phyloP scores from a whole-genome alignment of 2,797 vertebrate species.

The Nannoperca obscura region DNA sequence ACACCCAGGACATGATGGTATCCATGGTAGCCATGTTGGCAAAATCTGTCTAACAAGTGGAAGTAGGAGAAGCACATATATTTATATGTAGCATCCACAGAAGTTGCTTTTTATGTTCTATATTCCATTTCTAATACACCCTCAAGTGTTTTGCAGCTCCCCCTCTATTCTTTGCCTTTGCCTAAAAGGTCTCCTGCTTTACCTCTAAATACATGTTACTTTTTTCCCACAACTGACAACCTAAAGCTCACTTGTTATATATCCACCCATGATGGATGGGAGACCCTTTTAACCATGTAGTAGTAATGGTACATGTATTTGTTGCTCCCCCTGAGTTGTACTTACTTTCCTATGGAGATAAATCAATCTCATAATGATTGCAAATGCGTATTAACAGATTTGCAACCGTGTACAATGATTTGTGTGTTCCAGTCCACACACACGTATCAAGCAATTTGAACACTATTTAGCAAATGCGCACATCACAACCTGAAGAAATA shows the following conservation, averaged over 20 bases:
- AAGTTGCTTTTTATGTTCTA: background rate
- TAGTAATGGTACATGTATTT: slow-evolving; percentile 23
- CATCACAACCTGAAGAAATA: too few relatives aligned
- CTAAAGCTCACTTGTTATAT: slow-evolving; percentile 17
- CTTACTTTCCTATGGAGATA: slow-evolving; percentile 37
- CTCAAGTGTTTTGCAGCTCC: background rate
- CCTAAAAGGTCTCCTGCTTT: background rate
- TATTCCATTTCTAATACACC: background rate
- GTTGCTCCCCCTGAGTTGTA: slow-evolving; percentile 14
- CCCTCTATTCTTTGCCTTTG: background rate
- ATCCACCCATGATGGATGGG: slow-evolving; percentile 22
- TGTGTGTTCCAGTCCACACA: too few relatives aligned
- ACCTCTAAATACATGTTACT: background rate
- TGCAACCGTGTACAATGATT: too few relatives aligned
- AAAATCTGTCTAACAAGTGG: background rate
- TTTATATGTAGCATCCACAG: background rate
- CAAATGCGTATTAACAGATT: too few relatives aligned
- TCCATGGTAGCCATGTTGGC: background rate
- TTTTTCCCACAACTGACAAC: background rate
- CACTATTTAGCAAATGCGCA: too few relatives aligned
- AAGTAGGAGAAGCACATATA: background rate
- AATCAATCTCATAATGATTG: too few relatives aligned
- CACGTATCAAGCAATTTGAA: too few relatives aligned
- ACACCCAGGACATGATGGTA: background rate
- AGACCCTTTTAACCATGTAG: slow-evolving; percentile 1